These are phyloP conservation scores for Silurus aristotelis DNA, from an alignment of 2,797 vertebrate species.

Conservation along the genomic window DNA sequence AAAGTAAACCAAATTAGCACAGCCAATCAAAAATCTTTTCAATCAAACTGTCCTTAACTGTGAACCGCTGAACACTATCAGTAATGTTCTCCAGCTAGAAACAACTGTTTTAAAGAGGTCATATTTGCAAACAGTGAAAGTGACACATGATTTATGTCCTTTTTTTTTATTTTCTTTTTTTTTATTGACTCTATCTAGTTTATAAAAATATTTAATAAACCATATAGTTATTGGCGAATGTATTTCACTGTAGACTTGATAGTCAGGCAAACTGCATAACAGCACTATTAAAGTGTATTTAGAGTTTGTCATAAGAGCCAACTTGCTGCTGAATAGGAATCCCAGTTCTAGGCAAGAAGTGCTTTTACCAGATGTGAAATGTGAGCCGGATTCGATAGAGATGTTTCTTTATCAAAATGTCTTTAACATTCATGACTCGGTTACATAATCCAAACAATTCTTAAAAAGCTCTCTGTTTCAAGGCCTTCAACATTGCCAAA, in stretches of 20 bases:
- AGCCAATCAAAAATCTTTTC: background rate
- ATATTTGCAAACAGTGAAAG: background rate
- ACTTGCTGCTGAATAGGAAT: background rate
- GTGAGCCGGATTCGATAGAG: background rate
- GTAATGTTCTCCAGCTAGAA: background rate
- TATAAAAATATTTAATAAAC: background rate
- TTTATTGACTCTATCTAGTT: background rate
- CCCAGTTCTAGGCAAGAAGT: constrained; percentile 2
- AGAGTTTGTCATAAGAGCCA: background rate
- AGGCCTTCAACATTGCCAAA: background rate
- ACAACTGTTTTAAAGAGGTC: background rate
- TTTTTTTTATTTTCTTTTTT: background rate
- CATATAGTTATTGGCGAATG: background rate
- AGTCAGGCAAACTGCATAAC: background rate
- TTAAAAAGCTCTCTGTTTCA: background rate
- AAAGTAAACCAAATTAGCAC: background rate
- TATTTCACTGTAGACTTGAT: background rate
- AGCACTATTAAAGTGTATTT: background rate
- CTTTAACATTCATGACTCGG: background rate
- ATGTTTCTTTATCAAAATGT: constrained; percentile 10
- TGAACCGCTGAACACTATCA: background rate
- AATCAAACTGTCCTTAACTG: background rate
- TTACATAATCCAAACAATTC: background rate
- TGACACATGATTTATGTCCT: background rate
- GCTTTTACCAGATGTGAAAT: constrained; percentile 33